Evolutionary conservation across 2,797 vertebrate species (phyloP), one percentile per base, ranked within the genome.

Genomic region (Percopsis omiscomaycus): DNA sequence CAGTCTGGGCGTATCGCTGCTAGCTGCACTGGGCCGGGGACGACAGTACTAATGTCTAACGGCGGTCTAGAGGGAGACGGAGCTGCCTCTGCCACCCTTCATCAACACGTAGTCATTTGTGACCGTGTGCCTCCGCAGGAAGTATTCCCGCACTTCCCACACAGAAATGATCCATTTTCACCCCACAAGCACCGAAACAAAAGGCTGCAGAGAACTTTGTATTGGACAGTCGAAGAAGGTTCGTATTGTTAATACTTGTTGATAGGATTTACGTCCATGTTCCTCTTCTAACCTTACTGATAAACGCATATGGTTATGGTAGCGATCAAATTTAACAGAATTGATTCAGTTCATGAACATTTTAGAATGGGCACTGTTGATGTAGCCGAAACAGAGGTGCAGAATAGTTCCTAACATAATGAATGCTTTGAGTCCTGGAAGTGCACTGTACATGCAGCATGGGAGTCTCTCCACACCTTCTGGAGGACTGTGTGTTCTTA

Each of bases 131-230:
- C 15, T 64, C 55, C 22, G 59, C 59, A 62, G 59, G 45, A 54
- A 51, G 12, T 9, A 55, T 54, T 44, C 62, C 49, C 4, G 29
- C 28, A 67, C 56, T 59, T 76, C 57, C 47, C 45, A 69, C 56
- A 27, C 59, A 48, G 49, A 66, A 67, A 55, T 8, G 3, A 59
- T 54, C 56, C 58, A 11, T 48, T 29, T 54, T 50, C 1, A 71
- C 27, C 48, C 22, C 16, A 60, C 30, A 54, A 64, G 69, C 32
- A 53, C 15, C 10, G 37, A 42, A 42, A 42, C 37, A 8, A 42
- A 6, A 42, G 6, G 9, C 8, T 42, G 37, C 37, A 42, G 6
- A 6, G 9, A 9, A 10, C 37, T 42, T 42, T 42, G 22, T 22
- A 22, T 22, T 22, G 22, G 22, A 22, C 37, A 2, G 8, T 32